A percentile compares a stretch with the other conserved stretches of the same genome.
These are phyloP conservation scores for Lontra canadensis DNA, from an alignment of 2,113 vertebrate genomes.

Conservation along the genomic window DNA sequence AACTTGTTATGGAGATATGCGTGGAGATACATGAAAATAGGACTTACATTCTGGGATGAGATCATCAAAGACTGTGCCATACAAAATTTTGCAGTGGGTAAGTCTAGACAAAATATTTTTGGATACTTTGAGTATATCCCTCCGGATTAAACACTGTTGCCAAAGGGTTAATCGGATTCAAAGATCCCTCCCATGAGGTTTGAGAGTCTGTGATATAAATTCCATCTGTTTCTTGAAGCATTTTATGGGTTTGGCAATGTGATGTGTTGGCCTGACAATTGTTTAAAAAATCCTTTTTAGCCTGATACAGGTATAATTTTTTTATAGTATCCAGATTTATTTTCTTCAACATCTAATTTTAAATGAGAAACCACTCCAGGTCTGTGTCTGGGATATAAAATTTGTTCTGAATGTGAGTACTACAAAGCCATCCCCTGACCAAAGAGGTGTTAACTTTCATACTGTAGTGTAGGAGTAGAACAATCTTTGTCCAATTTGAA, in stretches of 20 bases:
- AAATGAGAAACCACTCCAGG: slow-evolving; percentile 72
- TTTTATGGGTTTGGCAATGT: slow-evolving; percentile 82
- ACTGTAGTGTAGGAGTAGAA: background rate
- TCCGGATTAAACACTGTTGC: slow-evolving; percentile 70
- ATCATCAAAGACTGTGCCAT: background rate
- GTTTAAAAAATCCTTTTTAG: slow-evolving; percentile 76
- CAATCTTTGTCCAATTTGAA: background rate
- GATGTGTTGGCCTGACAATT: slow-evolving; percentile 71
- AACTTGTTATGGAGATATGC: slow-evolving; percentile 8
- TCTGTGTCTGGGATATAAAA: slow-evolving; percentile 54
- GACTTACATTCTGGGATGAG: background rate
- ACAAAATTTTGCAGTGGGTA: slow-evolving; percentile 69
- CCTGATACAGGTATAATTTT: slow-evolving; percentile 78
- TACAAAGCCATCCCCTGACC: slow-evolving; percentile 23
- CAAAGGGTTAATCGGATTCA: slow-evolving; percentile 81
- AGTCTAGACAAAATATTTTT: slow-evolving; percentile 82
- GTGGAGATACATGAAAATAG: background rate
- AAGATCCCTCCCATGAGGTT: slow-evolving; percentile 72
- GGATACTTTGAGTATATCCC: slow-evolving; percentile 58
- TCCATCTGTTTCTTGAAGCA: slow-evolving; percentile 77
- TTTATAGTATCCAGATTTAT: slow-evolving; percentile 81
- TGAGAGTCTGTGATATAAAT: slow-evolving; percentile 73
- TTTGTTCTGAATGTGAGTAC: slow-evolving; percentile 49
- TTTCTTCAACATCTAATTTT: slow-evolving; percentile 73
- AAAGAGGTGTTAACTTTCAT: slow-evolving; percentile 36